Evolutionary conservation across 2,113 vertebrate genomes (phyloP).

Genomic region (Brachirus orientalis): DNA sequence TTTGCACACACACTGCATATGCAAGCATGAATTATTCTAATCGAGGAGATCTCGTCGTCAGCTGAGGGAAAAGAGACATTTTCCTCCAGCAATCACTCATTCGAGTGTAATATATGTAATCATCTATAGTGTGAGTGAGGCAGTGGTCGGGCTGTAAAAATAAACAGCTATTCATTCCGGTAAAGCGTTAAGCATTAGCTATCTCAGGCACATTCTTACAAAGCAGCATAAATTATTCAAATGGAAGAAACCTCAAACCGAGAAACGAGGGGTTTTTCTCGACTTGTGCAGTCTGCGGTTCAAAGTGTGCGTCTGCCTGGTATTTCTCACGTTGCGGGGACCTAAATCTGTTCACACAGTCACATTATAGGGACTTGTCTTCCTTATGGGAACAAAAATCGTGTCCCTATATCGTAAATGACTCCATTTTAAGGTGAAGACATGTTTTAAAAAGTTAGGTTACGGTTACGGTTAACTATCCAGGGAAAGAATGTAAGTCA

Average conservation of each 20-base stretch:
- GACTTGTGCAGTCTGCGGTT: neutral
- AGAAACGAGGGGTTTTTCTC: constrained; percentile 19
- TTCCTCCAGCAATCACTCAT: constrained; percentile 34
- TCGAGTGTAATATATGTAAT: constrained; percentile 28
- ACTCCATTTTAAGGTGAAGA: no score
- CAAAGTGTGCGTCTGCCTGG: no score
- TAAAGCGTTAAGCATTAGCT: constrained; percentile 18
- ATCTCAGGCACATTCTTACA: constrained; percentile 26
- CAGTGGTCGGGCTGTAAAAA: constrained; percentile 14
- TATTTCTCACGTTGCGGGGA: no score
- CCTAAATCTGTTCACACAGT: no score
- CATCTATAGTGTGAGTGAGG: constrained; percentile 10
- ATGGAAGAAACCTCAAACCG: constrained; percentile 24
- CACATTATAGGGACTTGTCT: no score
- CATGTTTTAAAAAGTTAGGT: no score
- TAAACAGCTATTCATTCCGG: constrained; percentile 39
- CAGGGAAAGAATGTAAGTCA: no score
- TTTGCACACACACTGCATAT: constrained; percentile 13
- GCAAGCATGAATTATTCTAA: constrained; percentile 46
- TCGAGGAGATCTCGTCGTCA: constrained; percentile 22
- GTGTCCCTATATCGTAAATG: no score
- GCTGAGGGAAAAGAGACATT: constrained; percentile 40
- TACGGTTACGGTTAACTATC: no score
- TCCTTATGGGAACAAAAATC: no score
- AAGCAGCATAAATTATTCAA: constrained; percentile 62